A percentile compares a stretch with the other conserved stretches of the same genome.
These are phyloP conservation scores for Oncorhynchus keta DNA, from an alignment of 2,113 vertebrate species.

Conservation along the genomic window DNA sequence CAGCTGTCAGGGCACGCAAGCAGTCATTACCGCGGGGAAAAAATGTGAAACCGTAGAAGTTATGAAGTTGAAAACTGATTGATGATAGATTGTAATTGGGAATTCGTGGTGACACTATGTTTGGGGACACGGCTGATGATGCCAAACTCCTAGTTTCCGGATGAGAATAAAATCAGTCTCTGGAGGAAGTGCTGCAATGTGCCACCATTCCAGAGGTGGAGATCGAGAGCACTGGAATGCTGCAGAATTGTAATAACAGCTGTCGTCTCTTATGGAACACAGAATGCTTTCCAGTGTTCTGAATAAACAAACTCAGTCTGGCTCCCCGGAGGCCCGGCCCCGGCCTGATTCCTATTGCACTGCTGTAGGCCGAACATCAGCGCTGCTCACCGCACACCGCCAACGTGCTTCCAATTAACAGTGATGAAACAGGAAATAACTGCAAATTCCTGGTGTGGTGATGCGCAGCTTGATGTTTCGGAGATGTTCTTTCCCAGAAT, in stretches of 20 bases:
- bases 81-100: slow-evolving; percentile 8
- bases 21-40: slow-evolving; percentile 21
- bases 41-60: not conserved
- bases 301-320: slow-evolving; percentile 73
- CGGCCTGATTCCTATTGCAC: slow-evolving; percentile 59
- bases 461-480: slow-evolving; percentile 33
- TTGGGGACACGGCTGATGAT: slow-evolving; percentile 8
- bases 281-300: slow-evolving; percentile 71
- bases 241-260: slow-evolving; percentile 73
- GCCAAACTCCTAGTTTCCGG: slow-evolving; percentile 29
- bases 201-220: slow-evolving; percentile 53
- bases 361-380: slow-evolving; percentile 52
- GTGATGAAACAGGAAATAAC: slow-evolving; percentile 78
- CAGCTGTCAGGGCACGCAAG: slow-evolving; percentile 39
- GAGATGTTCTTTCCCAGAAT: slow-evolving; percentile 12
- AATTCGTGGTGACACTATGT: slow-evolving; percentile 22
- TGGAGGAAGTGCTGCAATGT: slow-evolving; percentile 31
- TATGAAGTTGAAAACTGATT: slow-evolving; percentile 22
- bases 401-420: slow-evolving; percentile 78
- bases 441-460: slow-evolving; percentile 58
- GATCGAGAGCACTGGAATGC: slow-evolving; percentile 54
- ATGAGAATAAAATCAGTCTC: not conserved
- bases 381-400: slow-evolving; percentile 38
- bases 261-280: slow-evolving; percentile 73
- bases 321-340: slow-evolving; percentile 53